Evolutionary conservation across 2,113 vertebrate species (phyloP).

Genomic region (Redunca redunca): DNA sequence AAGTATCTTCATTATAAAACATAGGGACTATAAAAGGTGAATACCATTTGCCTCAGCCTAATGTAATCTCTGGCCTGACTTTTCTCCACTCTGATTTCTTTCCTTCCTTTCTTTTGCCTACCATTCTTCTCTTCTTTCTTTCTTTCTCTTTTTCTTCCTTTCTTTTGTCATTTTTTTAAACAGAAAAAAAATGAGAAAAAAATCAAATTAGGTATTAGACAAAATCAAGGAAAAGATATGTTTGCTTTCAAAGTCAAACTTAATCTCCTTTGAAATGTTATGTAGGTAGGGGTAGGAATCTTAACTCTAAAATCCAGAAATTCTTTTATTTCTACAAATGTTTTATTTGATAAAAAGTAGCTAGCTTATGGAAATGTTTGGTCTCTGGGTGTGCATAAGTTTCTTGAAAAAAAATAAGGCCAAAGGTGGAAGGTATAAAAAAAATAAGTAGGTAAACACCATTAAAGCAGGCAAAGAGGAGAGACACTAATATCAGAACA

Average conservation of each 20-base stretch:
- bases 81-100: constrained; percentile 61
- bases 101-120: not conserved
- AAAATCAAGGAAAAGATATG: constrained; percentile 52
- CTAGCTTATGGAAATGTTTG: constrained; percentile 50
- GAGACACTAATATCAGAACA: constrained; percentile 4
- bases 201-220: constrained; percentile 61
- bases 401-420: constrained; percentile 50
- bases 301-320: constrained; percentile 60
- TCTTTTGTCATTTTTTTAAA: not conserved
- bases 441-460: constrained; percentile 41
- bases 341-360: constrained; percentile 54
- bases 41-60: constrained; percentile 79
- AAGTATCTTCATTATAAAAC: constrained; percentile 90
- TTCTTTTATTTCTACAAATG: constrained; percentile 37
- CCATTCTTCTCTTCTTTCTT: not conserved
- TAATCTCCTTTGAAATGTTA: constrained; percentile 65
- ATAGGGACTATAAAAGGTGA: constrained; percentile 85
- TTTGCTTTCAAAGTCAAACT: constrained; percentile 63
- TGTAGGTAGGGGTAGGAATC: constrained; percentile 10
- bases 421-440: constrained; percentile 36
- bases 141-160: not conserved
- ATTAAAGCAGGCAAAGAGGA: constrained; percentile 39
- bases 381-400: constrained; percentile 41
- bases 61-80: constrained; percentile 78
- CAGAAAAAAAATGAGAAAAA: constrained; percentile 67